Evolutionary conservation across 2,113 vertebrate genomes (phyloP).

Genomic region (Stictonetta naevosa): DNA sequence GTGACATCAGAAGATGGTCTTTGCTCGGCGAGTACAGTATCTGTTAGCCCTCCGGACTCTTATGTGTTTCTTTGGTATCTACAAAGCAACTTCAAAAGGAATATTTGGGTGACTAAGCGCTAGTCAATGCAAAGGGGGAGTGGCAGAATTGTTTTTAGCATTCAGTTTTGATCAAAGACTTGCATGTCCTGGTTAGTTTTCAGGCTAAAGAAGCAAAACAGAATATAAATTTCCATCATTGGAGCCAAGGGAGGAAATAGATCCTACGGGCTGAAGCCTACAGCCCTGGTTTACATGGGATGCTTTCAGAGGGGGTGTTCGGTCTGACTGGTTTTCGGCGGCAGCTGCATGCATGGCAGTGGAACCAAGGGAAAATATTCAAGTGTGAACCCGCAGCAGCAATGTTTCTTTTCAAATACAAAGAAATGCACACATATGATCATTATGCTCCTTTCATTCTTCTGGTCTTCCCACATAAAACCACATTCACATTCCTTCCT

Average conservation of each 20-base stretch:
- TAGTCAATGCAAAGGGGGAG: conserved; percentile 1
- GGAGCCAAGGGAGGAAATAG: conserved; percentile 1
- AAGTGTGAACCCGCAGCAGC: neutral
- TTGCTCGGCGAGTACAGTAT: conserved; percentile 12
- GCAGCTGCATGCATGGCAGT: neutral
- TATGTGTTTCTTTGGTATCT: neutral
- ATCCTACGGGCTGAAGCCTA: neutral
- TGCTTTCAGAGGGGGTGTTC: neutral
- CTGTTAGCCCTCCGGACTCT: neutral
- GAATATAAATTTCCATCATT: conserved; percentile 43
- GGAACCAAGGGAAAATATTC: neutral
- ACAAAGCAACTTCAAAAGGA: conserved; percentile 49
- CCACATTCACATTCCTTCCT: neutral
- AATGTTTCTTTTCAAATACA: neutral
- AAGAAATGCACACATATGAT: neutral
- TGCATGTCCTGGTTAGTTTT: conserved; percentile 17
- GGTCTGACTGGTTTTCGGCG: neutral
- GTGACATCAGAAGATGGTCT: conserved; percentile 40
- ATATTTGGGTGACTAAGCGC: conserved; percentile 46
- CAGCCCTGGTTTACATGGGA: neutral
- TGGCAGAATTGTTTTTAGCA: conserved; percentile 19
- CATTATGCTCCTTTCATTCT: neutral
- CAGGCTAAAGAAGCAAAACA: conserved; percentile 43
- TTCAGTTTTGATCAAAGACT: conserved; percentile 60
- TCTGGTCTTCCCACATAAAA: neutral